Conservation (phyloP, 2,797 vertebrate species). For the Sebastes paucispinis region DNA sequence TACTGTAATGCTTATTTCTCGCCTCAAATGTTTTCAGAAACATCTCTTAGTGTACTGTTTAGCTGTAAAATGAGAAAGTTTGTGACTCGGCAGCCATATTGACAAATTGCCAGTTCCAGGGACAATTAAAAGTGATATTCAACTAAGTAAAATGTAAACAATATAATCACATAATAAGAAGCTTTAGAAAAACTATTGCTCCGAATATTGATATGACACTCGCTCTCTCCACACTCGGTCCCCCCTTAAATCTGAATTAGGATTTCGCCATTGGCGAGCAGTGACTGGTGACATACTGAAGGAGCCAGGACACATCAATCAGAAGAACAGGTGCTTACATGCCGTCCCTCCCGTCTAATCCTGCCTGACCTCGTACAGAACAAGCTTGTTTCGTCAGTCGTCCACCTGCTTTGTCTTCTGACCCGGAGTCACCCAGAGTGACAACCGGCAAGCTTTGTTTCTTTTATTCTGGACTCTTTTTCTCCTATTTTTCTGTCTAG, state of each 20-base stretch:
- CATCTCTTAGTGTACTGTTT: too few species aligned
- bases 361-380: constrained; percentile 31
- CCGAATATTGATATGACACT: not conserved
- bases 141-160: not conserved
- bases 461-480: not conserved
- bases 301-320: constrained; percentile 65
- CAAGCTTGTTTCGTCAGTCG: constrained; percentile 33
- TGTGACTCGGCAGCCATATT: too few species aligned
- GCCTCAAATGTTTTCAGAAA: too few species aligned
- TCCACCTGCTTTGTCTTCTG: constrained; percentile 56
- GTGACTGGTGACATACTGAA: constrained; percentile 44
- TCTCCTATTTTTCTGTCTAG: not conserved
- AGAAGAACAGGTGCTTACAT: constrained; percentile 59
- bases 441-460: not conserved
- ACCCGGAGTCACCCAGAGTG: constrained; percentile 42
- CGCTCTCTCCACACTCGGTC: not conserved
- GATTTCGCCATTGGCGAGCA: not conserved
- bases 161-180: not conserved
- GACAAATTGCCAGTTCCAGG: not conserved
- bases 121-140: not conserved
- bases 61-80: too few species aligned
- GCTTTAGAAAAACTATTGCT: not conserved
- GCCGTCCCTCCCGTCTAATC: constrained; percentile 43
- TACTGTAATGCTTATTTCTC: too few species aligned
- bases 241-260: not conserved